Evolutionary conservation across 2,888 invertebrate genomes (phyloP).

Genomic region (Odontocolon sp.): DNA sequence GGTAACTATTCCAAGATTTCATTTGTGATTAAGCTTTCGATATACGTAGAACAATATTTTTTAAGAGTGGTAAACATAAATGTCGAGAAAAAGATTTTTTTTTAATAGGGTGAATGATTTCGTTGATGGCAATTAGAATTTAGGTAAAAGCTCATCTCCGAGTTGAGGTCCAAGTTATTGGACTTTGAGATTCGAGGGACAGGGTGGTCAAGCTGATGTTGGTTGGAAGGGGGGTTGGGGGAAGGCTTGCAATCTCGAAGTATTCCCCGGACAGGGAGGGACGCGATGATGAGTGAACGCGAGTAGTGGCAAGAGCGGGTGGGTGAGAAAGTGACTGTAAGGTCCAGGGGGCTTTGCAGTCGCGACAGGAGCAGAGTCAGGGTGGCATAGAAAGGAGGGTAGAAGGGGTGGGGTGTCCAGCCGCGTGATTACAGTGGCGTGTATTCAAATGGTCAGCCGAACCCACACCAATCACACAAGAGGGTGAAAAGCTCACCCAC

Average conservation of each 20-base stretch:
- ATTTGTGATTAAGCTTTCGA: background rate
- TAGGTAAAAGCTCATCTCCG: background rate
- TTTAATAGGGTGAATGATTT: too few species aligned
- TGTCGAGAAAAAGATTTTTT: too few species aligned
- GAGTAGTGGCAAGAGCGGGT: too few species aligned
- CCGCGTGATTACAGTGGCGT: constrained; percentile 79
- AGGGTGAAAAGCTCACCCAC: constrained; percentile 62
- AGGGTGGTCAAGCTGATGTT: constrained; percentile 39
- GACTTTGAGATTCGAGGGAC: constrained; percentile 41
- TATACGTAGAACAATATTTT: background rate
- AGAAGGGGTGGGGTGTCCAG: constrained; percentile 63
- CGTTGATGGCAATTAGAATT: background rate
- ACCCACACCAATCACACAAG: constrained; percentile 78
- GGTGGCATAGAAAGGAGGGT: constrained; percentile 39
- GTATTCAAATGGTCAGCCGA: constrained; percentile 80
- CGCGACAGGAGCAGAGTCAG: constrained; percentile 21
- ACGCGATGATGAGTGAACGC: constrained; percentile 28
- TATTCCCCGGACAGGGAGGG: constrained; percentile 69
- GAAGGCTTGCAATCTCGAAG: constrained; percentile 71
- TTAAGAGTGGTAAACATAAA: too few species aligned
- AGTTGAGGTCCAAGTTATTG: constrained; percentile 42
- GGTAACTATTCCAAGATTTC: background rate
- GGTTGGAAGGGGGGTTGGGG: constrained; percentile 58
- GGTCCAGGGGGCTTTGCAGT: constrained; percentile 54
- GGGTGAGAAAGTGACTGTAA: constrained; percentile 67